Conservation (phyloP, 2,888 invertebrate species). For the Pseudococcus longispinus region DNA sequence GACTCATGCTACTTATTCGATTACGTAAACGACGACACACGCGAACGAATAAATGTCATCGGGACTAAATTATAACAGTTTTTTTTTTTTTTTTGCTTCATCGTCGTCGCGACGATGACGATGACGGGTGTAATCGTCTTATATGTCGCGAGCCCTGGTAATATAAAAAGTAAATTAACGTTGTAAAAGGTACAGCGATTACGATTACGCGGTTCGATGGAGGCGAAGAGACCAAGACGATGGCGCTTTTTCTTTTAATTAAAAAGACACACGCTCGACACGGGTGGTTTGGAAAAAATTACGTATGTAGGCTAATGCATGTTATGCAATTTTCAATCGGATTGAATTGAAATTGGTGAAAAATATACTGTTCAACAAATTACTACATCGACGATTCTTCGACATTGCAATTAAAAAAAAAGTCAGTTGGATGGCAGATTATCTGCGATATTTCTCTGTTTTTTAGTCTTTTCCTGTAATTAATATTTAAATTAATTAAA, state of each 20-base stretch:
- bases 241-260: background rate
- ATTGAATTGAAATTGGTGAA: conserved; percentile 23
- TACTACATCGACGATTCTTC: background rate
- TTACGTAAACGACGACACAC: background rate
- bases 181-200: conserved; percentile 17
- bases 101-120: background rate
- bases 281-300: background rate
- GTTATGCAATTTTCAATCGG: conserved; percentile 44
- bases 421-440: background rate
- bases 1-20: background rate
- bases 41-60: background rate
- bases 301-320: conserved; percentile 35
- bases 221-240: too few relatives aligned
- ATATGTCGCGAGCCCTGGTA: background rate
- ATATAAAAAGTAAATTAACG: conserved; percentile 45
- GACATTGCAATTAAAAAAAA: background rate
- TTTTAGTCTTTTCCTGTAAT: conserved; percentile 9
- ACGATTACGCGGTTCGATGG: conserved; percentile 2
- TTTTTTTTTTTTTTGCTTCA: background rate
- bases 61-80: background rate
- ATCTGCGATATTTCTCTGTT: background rate
- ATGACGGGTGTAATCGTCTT: background rate
- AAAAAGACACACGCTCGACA: background rate
- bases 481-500: conserved; percentile 49
- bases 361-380: background rate